Conservation (phyloP, 2,888 invertebrate species). For the Nemapogon koenigi region DNA sequence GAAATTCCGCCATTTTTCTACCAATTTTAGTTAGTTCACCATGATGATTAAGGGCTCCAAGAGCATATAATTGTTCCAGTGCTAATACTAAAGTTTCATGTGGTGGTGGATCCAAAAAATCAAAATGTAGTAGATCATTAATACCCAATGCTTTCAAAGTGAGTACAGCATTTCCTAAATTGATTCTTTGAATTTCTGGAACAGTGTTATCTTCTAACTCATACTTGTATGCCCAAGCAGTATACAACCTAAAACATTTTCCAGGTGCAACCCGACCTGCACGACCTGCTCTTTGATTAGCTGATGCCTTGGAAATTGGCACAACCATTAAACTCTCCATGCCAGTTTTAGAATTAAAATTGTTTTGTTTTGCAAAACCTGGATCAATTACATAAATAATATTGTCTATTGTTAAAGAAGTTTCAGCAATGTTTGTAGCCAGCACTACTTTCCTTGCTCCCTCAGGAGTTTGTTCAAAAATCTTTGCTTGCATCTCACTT, state of each 20-base stretch:
- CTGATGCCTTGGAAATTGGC: conserved; percentile 98
- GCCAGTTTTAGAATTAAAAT: conserved; percentile 96
- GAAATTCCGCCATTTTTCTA: conserved; percentile 98
- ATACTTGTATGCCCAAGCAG: conserved; percentile 98
- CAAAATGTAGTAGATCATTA: conserved; percentile 97
- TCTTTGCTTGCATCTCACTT: conserved; percentile 98
- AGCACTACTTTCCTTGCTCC: conserved; percentile 96
- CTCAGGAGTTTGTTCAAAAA: conserved; percentile 97
- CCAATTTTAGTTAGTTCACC: conserved; percentile 97
- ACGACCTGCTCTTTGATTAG: conserved; percentile 95
- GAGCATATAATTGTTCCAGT: conserved; percentile 95
- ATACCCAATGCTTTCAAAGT: conserved; percentile 97
- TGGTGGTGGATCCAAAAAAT: conserved; percentile 97
- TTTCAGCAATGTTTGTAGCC: conserved; percentile 99
- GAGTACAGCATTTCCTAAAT: conserved; percentile 96
- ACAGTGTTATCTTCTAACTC: conserved; percentile 98
- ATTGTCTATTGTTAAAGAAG: conserved; percentile 97
- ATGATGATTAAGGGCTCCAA: conserved; percentile 96
- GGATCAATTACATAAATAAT: conserved; percentile 99
- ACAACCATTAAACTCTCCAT: conserved; percentile 99
- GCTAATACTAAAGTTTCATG: conserved; percentile 92
- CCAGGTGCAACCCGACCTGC: conserved; percentile 97
- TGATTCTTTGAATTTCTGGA: conserved; percentile 98
- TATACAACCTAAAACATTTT: conserved; percentile 97
- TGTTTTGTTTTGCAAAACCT: conserved; percentile 99